These are phyloP conservation scores for Cosmia pyralina DNA, from an alignment of 2,888 invertebrate genomes.

Conservation along the genomic window DNA sequence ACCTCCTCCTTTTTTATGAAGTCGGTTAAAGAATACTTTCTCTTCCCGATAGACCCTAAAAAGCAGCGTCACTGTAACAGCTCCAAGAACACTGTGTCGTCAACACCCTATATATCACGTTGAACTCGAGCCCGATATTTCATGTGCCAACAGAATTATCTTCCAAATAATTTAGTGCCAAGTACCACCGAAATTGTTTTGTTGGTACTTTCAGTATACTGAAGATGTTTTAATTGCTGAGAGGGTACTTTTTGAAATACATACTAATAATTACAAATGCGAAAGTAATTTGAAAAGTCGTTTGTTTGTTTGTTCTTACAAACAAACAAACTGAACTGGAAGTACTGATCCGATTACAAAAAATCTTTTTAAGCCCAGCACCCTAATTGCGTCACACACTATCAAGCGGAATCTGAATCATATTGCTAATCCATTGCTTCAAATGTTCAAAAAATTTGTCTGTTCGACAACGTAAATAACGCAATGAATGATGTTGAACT, in stretches of 20 bases:
- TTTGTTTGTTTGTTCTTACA: neutral
- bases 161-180: slow-evolving; percentile 57
- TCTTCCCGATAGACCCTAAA: slow-evolving; percentile 27
- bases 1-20: too few species aligned
- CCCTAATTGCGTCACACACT: too few species aligned
- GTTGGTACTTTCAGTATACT: slow-evolving; percentile 36
- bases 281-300: neutral
- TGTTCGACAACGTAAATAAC: too few species aligned
- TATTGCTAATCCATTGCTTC: too few species aligned
- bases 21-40: neutral
- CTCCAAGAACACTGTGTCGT: slow-evolving; percentile 49
- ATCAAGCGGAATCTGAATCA: too few species aligned
- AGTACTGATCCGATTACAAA: neutral
- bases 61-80: slow-evolving; percentile 26
- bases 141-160: slow-evolving; percentile 61
- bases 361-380: too few species aligned
- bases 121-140: slow-evolving; percentile 52
- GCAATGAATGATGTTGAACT: too few species aligned
- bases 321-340: too few species aligned
- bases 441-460: too few species aligned
- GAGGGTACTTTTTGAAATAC: slow-evolving; percentile 14
- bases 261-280: neutral
- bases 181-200: slow-evolving; percentile 54
- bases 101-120: slow-evolving; percentile 59
- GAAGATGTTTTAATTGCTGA: slow-evolving; percentile 47